A percentile compares a stretch with the other conserved stretches of the same genome.
Conservation (phyloP, 2,888 invertebrate species). For the Catonia carolina region DNA sequence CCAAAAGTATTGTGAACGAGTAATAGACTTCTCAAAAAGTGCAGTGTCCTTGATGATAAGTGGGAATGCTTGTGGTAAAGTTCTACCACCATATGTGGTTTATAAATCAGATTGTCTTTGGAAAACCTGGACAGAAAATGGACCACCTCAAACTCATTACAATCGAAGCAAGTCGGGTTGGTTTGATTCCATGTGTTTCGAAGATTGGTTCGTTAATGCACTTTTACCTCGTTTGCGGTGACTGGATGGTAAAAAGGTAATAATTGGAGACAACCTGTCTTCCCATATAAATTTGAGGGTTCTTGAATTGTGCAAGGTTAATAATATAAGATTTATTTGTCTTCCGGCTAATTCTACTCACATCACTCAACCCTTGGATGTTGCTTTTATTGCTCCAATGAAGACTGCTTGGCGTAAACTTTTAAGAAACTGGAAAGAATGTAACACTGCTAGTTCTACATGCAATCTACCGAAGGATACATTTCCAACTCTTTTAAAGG, state of each 20-base stretch:
- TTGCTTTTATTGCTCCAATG: conserved; percentile 35
- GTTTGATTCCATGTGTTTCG: conserved; percentile 37
- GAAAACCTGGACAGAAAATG: conserved; percentile 39
- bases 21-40: conserved; percentile 37
- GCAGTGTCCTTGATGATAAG: conserved; percentile 38
- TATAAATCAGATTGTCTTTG: conserved; percentile 38
- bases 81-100: conserved; percentile 38
- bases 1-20: conserved; percentile 38
- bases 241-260: conserved; percentile 31
- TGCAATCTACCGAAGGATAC: conserved; percentile 24
- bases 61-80: conserved; percentile 37
- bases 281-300: conserved; percentile 34
- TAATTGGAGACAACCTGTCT: conserved; percentile 39
- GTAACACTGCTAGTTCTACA: conserved; percentile 15
- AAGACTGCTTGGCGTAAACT: conserved; percentile 33
- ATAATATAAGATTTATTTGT: conserved; percentile 38
- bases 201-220: conserved; percentile 37
- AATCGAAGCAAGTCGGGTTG: conserved; percentile 39
- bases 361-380: conserved; percentile 34
- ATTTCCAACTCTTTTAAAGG: conserved; percentile 24
- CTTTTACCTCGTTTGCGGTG: conserved; percentile 32
- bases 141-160: conserved; percentile 38
- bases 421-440: conserved; percentile 29
- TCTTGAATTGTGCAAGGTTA: conserved; percentile 34
- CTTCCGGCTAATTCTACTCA: conserved; percentile 36